These are phyloP conservation scores for Channallabes apus DNA, from an alignment of 2,797 vertebrate species.

Conservation along the genomic window DNA sequence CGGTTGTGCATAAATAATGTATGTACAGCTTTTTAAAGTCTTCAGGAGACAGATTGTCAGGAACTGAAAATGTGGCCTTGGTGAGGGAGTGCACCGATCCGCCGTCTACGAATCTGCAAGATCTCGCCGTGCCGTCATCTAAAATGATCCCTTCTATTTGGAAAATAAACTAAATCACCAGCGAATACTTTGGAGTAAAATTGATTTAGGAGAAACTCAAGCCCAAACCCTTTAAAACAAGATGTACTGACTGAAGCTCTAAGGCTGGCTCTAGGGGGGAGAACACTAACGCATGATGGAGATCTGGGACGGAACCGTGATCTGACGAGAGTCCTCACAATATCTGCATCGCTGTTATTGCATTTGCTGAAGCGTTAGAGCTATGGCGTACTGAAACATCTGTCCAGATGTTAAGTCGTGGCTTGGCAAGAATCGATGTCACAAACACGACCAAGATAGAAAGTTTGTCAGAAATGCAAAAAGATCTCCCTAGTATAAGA, in stretches of 20 bases:
- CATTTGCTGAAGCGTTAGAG: not conserved
- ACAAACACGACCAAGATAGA: not conserved
- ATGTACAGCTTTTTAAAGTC: slow-evolving; percentile 68
- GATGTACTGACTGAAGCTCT: slow-evolving; percentile 23
- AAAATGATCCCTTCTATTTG: not conserved
- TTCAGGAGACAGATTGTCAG: slow-evolving; percentile 77
- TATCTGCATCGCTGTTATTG: not conserved
- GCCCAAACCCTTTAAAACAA: slow-evolving; percentile 22
- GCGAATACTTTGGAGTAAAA: not conserved
- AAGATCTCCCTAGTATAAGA: not conserved
- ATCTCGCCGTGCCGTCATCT: not conserved
- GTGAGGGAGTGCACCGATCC: slow-evolving; percentile 64
- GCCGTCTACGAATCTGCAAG: not conserved
- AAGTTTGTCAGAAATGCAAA: not conserved
- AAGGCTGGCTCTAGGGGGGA: not conserved
- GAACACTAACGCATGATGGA: not conserved
- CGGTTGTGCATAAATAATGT: slow-evolving; percentile 65
- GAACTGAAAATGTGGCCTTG: slow-evolving; percentile 64
- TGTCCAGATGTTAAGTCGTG: not conserved
- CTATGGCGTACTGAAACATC: not conserved
- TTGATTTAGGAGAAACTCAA: not conserved
- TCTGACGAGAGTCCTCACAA: not conserved
- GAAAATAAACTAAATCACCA: not conserved
- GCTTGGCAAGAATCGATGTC: not conserved
- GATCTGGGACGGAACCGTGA: not conserved